A percentile compares a stretch with the other conserved stretches of the same genome.
phyloP scores from a whole-genome alignment of 2,888 invertebrate species.

The Zygogramma bicolorata region DNA sequence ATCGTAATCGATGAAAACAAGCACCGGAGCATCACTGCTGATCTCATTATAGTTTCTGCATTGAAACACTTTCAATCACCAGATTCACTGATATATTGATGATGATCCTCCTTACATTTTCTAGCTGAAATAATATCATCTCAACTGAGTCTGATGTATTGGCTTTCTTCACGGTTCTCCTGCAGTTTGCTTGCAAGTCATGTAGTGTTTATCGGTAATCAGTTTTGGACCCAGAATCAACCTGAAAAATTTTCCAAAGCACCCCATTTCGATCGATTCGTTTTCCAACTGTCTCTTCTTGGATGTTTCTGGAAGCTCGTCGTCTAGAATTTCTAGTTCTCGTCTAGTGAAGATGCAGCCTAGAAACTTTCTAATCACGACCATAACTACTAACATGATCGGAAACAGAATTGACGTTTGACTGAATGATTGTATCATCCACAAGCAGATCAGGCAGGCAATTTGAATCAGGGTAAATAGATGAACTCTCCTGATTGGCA shows the following conservation, averaged over 20 bases:
- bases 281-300: constrained; percentile 72
- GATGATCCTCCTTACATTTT: too few species aligned
- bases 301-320: constrained; percentile 95
- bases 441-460: constrained; percentile 85
- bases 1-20: too few species aligned
- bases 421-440: constrained; percentile 94
- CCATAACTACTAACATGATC: constrained; percentile 97
- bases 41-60: too few species aligned
- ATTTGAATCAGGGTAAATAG: constrained; percentile 92
- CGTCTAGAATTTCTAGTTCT: constrained; percentile 95
- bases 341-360: constrained; percentile 92
- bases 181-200: not conserved
- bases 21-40: too few species aligned
- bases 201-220: constrained; percentile 42
- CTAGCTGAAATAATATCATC: too few species aligned
- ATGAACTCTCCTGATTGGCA: constrained; percentile 92
- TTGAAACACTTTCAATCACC: too few species aligned
- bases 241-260: constrained; percentile 53
- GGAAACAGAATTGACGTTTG: constrained; percentile 95
- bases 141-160: too few species aligned
- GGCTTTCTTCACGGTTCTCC: too few species aligned
- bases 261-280: constrained; percentile 61
- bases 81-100: too few species aligned
- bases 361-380: constrained; percentile 91
- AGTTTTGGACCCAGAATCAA: constrained; percentile 59